A percentile compares a stretch with the other conserved stretches of the same genome.
These are phyloP conservation scores for Danio albolineatus DNA, from an alignment of 2,797 vertebrate species.

Conservation along the genomic window DNA sequence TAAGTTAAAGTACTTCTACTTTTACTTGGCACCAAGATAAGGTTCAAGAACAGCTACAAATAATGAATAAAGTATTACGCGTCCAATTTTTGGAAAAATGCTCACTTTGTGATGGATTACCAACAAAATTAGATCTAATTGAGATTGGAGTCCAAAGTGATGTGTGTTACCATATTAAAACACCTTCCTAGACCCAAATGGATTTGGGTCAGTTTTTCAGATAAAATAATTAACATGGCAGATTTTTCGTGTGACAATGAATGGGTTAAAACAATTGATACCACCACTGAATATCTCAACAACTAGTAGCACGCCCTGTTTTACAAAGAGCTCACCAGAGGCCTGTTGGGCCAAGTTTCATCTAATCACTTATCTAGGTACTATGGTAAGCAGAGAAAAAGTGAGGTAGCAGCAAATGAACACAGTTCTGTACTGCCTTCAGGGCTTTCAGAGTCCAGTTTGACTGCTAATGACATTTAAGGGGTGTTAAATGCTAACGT, in stretches of 20 bases:
- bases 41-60: background rate
- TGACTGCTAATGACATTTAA: constrained; percentile 86
- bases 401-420: constrained; percentile 3
- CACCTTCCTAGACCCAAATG: background rate
- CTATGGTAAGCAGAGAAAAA: constrained; percentile 1
- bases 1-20: background rate
- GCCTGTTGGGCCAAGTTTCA: constrained; percentile 26
- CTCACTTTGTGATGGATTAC: background rate
- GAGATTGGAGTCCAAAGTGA: background rate
- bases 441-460: constrained; percentile 81
- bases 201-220: background rate
- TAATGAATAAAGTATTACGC: background rate
- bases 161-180: background rate
- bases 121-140: background rate
- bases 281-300: background rate
- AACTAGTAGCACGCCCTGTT: constrained; percentile 8
- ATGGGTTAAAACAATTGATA: background rate
- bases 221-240: background rate
- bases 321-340: background rate
- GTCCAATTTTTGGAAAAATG: background rate
- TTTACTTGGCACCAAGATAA: background rate
- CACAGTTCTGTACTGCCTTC: constrained; percentile 65
- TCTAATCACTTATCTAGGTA: constrained; percentile 17
- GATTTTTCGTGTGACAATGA: background rate
- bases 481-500: constrained; percentile 72